Percentiles rank a stretch among this genome's conserved stretches.
These are phyloP conservation scores for Caenorhabditis uteleia DNA, from an alignment of 2,888 invertebrate genomes.

Conservation along the genomic window DNA sequence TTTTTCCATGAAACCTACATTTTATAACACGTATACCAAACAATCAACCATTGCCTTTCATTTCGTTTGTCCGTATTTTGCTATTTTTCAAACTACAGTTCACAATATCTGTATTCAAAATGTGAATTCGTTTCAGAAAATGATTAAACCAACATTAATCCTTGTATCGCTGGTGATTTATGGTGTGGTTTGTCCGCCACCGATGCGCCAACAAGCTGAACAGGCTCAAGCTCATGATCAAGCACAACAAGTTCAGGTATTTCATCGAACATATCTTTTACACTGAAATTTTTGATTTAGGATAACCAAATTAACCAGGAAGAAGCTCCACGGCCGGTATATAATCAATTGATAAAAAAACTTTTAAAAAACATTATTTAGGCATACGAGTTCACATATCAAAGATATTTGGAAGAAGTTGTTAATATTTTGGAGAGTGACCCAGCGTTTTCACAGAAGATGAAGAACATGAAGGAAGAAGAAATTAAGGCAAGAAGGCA, in stretches of 20 bases:
- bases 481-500: slow-evolving; percentile 61
- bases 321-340: too few relatives aligned
- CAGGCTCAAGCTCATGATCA: slow-evolving; percentile 23
- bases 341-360: neutral
- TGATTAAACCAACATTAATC: slow-evolving; percentile 31
- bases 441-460: slow-evolving; percentile 61
- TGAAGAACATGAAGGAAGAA: slow-evolving; percentile 61
- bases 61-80: too few relatives aligned
- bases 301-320: too few relatives aligned
- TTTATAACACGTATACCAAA: too few relatives aligned
- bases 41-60: too few relatives aligned
- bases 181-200: slow-evolving; percentile 32
- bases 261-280: too few relatives aligned
- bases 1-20: too few relatives aligned
- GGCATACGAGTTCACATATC: slow-evolving; percentile 65
- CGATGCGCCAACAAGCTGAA: slow-evolving; percentile 26
- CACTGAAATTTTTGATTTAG: too few relatives aligned
- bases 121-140: slow-evolving; percentile 23
- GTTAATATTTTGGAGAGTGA: slow-evolving; percentile 66
- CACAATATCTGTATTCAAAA: too few relatives aligned
- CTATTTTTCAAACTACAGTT: too few relatives aligned
- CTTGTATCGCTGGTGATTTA: slow-evolving; percentile 9
- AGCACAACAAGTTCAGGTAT: slow-evolving; percentile 8
- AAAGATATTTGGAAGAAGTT: slow-evolving; percentile 66
- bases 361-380: slow-evolving; percentile 37